Base-by-base conservation (phyloP, 2,113 vertebrate genomes). In the Zapornia atra region DNA sequence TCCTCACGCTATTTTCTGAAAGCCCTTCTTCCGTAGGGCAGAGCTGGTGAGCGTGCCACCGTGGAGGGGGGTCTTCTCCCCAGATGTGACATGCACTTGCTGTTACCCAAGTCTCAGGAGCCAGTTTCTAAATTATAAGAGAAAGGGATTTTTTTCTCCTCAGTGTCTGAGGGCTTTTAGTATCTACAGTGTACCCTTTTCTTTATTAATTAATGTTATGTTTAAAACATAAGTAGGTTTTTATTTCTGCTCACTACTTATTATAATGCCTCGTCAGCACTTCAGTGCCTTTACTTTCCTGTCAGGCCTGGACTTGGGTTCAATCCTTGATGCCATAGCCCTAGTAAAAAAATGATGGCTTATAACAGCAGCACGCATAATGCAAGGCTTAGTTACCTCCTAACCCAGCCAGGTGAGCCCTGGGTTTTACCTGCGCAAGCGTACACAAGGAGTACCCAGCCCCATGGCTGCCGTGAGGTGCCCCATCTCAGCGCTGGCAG, bases 151-250 rank as follows among this genome's bases (percentile, higher is more conserved):
- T 94, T 83, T 92, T 86, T 51, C 64, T 94, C 22, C 73, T 95
- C 53, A 5, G 14, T 69, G 57, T 87, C 51, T n/a, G 54, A 94
- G 28, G 53, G 77, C 84, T 96, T 89, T 94, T 87, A 96, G 73
- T 76, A 79, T 64, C 81, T 59, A 85, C 87, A 84, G 51, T 2
- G 19, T 82, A 61, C 38, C 83, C 53, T 96, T 96, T 96, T 82
- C 93, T 95, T 96, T 96, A 97, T 95, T 97, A 97, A 96, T 97
- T 96, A 89, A 96, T 95, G 95, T 33, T 94, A 79, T 95, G 84
- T 96, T 96, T 96, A 96, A 97, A 96, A 89, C 78, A 79, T 95
- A 95, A 97, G 84, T 54, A 87, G 65, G 34, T 85, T 95, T 84
- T 91, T 91, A 91, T 95, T 97, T 94, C 94, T 96, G 72, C 93